A percentile compares a stretch with the other conserved stretches of the same genome.
phyloP scores from a whole-genome alignment of 1,140 invertebrate genomes.

The Paralvinella palmiformis region DNA sequence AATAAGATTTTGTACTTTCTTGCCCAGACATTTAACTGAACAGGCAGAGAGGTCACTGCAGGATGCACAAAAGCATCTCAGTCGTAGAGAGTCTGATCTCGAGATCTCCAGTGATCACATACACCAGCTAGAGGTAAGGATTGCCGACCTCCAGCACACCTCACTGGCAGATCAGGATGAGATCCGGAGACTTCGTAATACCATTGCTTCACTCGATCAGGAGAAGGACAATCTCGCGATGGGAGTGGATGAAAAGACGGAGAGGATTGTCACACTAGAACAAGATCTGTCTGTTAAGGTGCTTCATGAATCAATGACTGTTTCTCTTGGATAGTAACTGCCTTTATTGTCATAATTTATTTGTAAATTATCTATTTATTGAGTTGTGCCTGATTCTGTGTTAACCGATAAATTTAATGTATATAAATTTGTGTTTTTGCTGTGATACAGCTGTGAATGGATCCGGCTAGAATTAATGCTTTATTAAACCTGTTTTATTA shows the following conservation, averaged over 20 bases:
- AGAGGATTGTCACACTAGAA: conserved; percentile 29
- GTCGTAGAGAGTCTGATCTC: conserved; percentile 35
- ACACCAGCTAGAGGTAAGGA: conserved; percentile 33
- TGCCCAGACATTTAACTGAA: conserved; percentile 42
- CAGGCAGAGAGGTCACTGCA: conserved; percentile 42
- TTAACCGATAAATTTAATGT: too few species aligned
- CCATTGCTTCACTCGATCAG: conserved; percentile 40
- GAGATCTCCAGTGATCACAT: conserved; percentile 30
- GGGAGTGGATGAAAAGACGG: conserved; percentile 47
- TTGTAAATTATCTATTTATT: too few species aligned
- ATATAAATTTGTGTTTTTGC: too few species aligned
- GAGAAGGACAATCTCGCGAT: conserved; percentile 47
- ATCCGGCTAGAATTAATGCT: too few species aligned
- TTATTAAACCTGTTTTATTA: too few species aligned
- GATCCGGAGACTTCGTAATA: conserved; percentile 33
- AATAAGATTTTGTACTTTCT: too few species aligned
- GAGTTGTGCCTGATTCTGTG: too few species aligned
- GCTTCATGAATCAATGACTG: too few species aligned
- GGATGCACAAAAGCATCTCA: conserved; percentile 36
- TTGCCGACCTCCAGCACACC: conserved; percentile 24
- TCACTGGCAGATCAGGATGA: conserved; percentile 29
- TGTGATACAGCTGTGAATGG: too few species aligned
- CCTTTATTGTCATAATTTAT: too few species aligned
- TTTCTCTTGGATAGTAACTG: too few species aligned
- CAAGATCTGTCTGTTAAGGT: conserved; percentile 5